phyloP scores from a whole-genome alignment of 2,888 invertebrate genomes.

The Axea sp. region DNA sequence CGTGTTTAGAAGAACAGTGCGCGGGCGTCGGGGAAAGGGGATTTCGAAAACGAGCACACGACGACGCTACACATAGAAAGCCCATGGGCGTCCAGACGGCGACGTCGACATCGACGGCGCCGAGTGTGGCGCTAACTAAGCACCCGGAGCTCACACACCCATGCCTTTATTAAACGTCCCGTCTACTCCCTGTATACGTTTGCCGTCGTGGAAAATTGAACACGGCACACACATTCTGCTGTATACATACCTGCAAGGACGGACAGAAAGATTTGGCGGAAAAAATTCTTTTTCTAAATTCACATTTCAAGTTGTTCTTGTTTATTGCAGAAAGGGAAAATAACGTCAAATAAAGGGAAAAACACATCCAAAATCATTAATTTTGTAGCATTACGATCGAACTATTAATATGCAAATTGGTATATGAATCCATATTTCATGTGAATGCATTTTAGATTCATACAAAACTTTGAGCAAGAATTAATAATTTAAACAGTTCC shows the following conservation, averaged over 20 bases:
- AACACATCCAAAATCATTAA: no score
- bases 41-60: constrained; percentile 2
- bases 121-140: constrained; percentile 76
- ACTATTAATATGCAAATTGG: no score
- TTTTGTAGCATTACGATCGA: no score
- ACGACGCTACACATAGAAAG: constrained; percentile 65
- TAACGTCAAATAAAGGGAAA: no score
- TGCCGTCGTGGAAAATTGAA: constrained; percentile 74
- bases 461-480: no score
- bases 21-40: background rate
- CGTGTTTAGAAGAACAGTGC: constrained; percentile 45
- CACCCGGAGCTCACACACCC: constrained; percentile 72
- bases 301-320: no score
- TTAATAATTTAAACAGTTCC: no score
- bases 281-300: no score
- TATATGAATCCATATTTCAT: no score
- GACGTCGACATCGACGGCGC: constrained; percentile 73
- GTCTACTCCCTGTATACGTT: constrained; percentile 68
- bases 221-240: constrained; percentile 64
- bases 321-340: no score
- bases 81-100: constrained; percentile 77
- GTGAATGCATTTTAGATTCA: no score
- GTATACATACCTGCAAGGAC: constrained; percentile 40
- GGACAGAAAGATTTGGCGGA: no score
- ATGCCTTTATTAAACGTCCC: constrained; percentile 68